Evolutionary conservation across 1,140 invertebrate species (phyloP), one percentile per base, ranked within the genome.

Genomic region (Bathynomus jamesi): DNA sequence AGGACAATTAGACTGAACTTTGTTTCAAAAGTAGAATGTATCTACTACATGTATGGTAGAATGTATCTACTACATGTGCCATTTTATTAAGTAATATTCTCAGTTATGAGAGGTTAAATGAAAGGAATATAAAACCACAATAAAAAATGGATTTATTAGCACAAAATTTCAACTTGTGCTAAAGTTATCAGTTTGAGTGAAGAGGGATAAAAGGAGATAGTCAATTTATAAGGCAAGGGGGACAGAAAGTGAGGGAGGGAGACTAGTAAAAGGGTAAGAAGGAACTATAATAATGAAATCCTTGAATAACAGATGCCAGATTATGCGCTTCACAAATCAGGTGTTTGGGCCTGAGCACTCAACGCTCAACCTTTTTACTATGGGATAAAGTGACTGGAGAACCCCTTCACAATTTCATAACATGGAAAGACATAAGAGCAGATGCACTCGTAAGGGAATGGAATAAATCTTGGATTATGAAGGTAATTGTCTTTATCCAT

Each of bases 371-470:
- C 27, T 96, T 98, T 80, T 87, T 91, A 0, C 94, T 91, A 17
- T 98, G 95, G 95, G 89, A 94, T 78, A 87, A 87, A 74, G 83
- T 87, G 65, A 94, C 89, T 46, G 90, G 92, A 2, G 86, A 88
- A 79, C 86, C 89, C 65, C 95, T 92, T 82, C 95, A 97, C 81
- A 94, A 94, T 79, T 93, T 99, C 77, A 94, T 98, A 72, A 95
- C 93, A 25, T 99, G 96, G 96, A 97, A 97, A 81, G 96, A 99
- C 82, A 78, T 92, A 29, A 85, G 96, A 69, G 91, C 93, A 28
- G 87, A 90, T 78, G 80, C 86, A 30, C 82, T 94, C 68, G 94
- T 96, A 0, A 87, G 90, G 64, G 81, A 88, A 78, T 95, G 93
- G 90, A 98, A 98, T 82, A 83, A 86, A 10, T 96, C 94, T 4